Evolutionary conservation across 2,113 vertebrate genomes (phyloP).

Genomic region (Rana temporaria): DNA sequence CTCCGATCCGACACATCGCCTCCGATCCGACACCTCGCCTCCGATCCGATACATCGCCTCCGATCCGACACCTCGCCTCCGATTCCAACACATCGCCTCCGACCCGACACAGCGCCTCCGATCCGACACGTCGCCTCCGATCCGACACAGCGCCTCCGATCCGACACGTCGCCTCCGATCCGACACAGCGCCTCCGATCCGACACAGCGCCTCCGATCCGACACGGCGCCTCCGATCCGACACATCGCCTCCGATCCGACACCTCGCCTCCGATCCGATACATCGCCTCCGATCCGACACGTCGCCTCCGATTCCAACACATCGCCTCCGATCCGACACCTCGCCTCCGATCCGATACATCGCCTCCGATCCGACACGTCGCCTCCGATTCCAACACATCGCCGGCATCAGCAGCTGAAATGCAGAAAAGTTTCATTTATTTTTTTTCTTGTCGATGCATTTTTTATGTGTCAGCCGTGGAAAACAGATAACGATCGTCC

Average conservation of each 20-base stretch:
- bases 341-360: neutral
- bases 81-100: neutral
- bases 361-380: neutral
- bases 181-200: neutral
- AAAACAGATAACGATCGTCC: no score
- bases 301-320: no score
- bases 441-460: neutral
- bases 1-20: neutral
- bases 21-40: neutral
- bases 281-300: neutral
- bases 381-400: no score
- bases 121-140: no score
- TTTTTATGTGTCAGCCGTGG: no score
- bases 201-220: neutral
- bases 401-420: neutral
- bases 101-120: neutral
- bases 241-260: neutral
- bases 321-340: neutral
- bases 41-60: neutral
- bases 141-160: neutral
- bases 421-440: neutral
- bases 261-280: neutral
- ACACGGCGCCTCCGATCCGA: no score
- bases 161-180: no score
- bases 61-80: no score